Conservation (phyloP, 2,888 invertebrate genomes). For the Lasius platythorax region DNA sequence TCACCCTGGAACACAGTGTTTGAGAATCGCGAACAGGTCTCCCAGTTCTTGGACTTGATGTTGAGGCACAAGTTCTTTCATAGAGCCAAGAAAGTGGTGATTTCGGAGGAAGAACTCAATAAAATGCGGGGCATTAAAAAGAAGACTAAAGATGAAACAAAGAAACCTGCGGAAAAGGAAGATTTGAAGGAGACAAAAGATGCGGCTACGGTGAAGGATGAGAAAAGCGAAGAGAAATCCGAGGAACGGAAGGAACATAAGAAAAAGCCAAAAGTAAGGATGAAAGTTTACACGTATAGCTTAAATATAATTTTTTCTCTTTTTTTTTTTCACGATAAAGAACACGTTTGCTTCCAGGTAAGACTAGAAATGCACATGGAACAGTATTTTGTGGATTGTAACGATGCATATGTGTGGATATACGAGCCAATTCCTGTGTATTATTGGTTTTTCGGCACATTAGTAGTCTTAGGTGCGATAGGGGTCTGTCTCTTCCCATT, state of each 20-base stretch:
- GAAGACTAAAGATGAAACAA: slow-evolving; percentile 84
- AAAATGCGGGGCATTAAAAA: slow-evolving; percentile 86
- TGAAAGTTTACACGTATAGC: not conserved
- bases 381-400: slow-evolving; percentile 96
- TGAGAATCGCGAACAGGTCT: slow-evolving; percentile 92
- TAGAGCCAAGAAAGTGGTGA: slow-evolving; percentile 93
- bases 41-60: slow-evolving; percentile 94
- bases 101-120: slow-evolving; percentile 86
- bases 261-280: slow-evolving; percentile 84
- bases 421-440: slow-evolving; percentile 98
- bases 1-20: slow-evolving; percentile 97
- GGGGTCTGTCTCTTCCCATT: slow-evolving; percentile 99
- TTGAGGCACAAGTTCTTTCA: slow-evolving; percentile 97
- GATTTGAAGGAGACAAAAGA: slow-evolving; percentile 85
- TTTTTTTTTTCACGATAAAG: not conserved
- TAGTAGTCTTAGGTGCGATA: slow-evolving; percentile 96
- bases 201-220: slow-evolving; percentile 78
- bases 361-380: slow-evolving; percentile 99
- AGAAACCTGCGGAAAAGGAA: slow-evolving; percentile 80
- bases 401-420: slow-evolving; percentile 99
- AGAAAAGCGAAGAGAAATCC: slow-evolving; percentile 86
- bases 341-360: slow-evolving; percentile 85
- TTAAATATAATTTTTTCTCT: not conserved
- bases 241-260: slow-evolving; percentile 88
- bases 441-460: slow-evolving; percentile 97